Evolutionary conservation across 2,113 vertebrate genomes (phyloP).

Genomic region (Dendrocopos noguchii): DNA sequence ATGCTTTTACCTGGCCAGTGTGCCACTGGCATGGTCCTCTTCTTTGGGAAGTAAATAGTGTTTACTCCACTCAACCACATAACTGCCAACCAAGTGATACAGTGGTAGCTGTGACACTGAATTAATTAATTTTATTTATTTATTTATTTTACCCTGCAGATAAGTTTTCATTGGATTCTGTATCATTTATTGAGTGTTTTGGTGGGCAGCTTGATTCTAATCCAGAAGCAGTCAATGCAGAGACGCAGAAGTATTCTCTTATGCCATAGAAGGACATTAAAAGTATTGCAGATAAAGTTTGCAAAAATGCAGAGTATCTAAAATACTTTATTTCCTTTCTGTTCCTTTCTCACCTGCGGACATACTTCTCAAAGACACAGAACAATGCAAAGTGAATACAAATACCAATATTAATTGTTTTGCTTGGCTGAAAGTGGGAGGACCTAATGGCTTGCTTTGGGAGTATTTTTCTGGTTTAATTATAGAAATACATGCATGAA

Average conservation of each 20-base stretch:
- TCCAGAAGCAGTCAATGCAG: not conserved
- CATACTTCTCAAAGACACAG: not conserved
- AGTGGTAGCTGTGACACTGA: not conserved
- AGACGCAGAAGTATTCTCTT: not conserved
- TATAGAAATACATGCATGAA: not conserved
- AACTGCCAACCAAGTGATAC: not conserved
- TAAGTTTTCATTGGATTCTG: not conserved
- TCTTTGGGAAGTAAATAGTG: not conserved
- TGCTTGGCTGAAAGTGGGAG: not conserved
- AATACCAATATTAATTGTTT: not conserved
- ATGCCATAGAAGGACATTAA: not conserved
- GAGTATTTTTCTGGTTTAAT: not conserved
- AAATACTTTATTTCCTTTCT: not conserved
- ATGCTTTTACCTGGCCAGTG: not conserved
- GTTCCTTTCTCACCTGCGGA: not conserved
- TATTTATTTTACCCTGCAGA: not conserved
- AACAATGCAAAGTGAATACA: not conserved
- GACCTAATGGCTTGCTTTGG: not conserved
- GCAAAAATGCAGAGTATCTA: not conserved
- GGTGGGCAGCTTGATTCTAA: not conserved
- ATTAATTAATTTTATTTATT: not conserved
- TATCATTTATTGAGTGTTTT: not conserved
- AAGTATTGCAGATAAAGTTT: not conserved
- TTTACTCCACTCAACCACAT: not conserved
- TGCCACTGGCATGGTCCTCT: not conserved